Conservation (phyloP, 1,140 invertebrate species). For the Matsumurasca onukii region DNA sequence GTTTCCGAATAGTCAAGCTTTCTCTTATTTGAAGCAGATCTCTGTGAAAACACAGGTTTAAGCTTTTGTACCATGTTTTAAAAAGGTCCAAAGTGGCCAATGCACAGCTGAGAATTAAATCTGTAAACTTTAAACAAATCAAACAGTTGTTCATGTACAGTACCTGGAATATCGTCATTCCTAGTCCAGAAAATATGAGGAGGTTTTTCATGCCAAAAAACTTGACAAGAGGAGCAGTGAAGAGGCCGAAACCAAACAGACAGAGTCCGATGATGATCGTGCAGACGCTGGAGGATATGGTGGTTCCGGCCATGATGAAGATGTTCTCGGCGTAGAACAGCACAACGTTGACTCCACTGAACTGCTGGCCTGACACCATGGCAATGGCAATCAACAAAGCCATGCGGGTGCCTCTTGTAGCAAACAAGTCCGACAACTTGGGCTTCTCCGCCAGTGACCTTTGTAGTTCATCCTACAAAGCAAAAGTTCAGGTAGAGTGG, state of each 20-base stretch:
- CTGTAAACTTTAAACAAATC: neutral
- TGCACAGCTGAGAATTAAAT: too few relatives aligned
- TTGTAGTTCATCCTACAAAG: constrained; percentile 45
- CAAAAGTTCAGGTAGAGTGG: too few relatives aligned
- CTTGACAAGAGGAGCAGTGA: constrained; percentile 75
- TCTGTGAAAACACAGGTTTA: too few relatives aligned
- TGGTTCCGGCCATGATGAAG: constrained; percentile 62
- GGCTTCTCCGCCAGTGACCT: constrained; percentile 46
- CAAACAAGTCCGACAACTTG: constrained; percentile 60
- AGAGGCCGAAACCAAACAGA: constrained; percentile 63
- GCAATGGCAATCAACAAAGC: constrained; percentile 68
- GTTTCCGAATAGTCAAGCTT: too few relatives aligned
- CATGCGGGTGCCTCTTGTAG: constrained; percentile 56
- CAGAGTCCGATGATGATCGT: constrained; percentile 82
- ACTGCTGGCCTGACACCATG: constrained; percentile 72
- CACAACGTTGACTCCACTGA: constrained; percentile 64
- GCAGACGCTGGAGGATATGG: constrained; percentile 58
- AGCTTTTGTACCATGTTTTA: too few relatives aligned
- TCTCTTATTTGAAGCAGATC: too few relatives aligned
- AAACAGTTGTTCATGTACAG: constrained; percentile 22
- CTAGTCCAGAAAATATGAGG: constrained; percentile 65
- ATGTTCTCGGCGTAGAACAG: constrained; percentile 70
- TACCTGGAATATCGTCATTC: constrained; percentile 56
- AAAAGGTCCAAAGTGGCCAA: too few relatives aligned
- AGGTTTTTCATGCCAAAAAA: constrained; percentile 69